These are phyloP conservation scores for Gymnoscopelus microlampas DNA, from an alignment of 2,797 vertebrate species.

Conservation along the genomic window DNA sequence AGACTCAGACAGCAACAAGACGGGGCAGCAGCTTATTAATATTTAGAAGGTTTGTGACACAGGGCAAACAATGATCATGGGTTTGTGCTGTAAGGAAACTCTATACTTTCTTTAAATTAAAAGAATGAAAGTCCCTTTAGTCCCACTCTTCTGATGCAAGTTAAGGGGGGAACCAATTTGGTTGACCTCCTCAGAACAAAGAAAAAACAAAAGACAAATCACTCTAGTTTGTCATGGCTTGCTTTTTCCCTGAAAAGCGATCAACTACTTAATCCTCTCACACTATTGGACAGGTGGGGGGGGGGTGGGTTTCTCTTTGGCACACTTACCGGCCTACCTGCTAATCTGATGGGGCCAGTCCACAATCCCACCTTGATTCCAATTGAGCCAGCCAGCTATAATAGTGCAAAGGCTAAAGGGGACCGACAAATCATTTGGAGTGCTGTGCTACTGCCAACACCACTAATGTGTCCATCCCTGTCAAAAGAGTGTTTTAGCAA, in stretches of 20 bases:
- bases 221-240: background rate
- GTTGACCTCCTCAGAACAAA: background rate
- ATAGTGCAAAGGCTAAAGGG: background rate
- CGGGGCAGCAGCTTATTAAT: constrained; percentile 8
- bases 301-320: constrained; percentile 13
- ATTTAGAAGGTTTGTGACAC: background rate
- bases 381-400: background rate
- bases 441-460: constrained; percentile 9
- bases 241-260: constrained; percentile 11
- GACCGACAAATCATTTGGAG: background rate
- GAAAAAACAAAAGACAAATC: background rate
- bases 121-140: background rate
- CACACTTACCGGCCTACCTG: constrained; percentile 27
- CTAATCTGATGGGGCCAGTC: constrained; percentile 44
- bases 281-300: constrained; percentile 11
- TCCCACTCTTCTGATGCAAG: too few species aligned
- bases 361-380: constrained; percentile 43
- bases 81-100: background rate
- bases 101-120: background rate
- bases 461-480: too few species aligned
- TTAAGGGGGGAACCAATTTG: background rate
- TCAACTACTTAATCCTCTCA: constrained; percentile 10
- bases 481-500: too few species aligned
- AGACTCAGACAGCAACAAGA: background rate
- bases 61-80: background rate